A percentile compares a stretch with the other conserved stretches of the same genome.
Conservation (phyloP, 2,797 vertebrate species). For the Leptoclinus maculatus region DNA sequence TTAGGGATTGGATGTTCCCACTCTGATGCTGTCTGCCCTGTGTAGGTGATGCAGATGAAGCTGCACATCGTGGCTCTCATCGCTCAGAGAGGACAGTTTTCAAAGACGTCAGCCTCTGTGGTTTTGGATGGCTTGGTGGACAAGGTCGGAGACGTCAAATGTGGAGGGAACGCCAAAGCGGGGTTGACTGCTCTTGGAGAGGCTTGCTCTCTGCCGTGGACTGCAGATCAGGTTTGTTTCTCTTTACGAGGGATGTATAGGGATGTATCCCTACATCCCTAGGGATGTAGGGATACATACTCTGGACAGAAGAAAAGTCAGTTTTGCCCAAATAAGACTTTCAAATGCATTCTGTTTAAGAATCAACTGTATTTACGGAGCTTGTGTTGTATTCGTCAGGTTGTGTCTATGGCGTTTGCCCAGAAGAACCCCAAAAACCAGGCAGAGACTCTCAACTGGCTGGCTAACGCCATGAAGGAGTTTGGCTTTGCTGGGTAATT, state of each 20-base stretch:
- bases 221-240: conserved; percentile 92
- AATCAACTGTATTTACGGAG: not conserved
- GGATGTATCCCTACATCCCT: no score
- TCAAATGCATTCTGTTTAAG: not conserved
- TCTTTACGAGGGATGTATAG: not conserved
- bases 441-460: conserved; percentile 96
- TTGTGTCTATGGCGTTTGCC: conserved; percentile 93
- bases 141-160: conserved; percentile 96
- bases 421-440: conserved; percentile 99
- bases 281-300: no score
- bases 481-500: conserved; percentile 96
- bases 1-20: fast-evolving
- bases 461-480: conserved; percentile 97
- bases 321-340: not conserved
- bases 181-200: conserved; percentile 94
- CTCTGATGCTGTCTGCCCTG: not conserved
- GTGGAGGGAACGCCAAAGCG: conserved; percentile 94
- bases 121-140: conserved; percentile 96
- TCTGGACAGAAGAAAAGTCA: not conserved
- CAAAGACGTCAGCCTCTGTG: conserved; percentile 93
- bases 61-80: conserved; percentile 92
- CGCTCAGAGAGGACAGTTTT: conserved; percentile 94
- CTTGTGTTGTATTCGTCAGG: conserved; percentile 75
- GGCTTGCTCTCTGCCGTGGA: conserved; percentile 93
- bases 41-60: conserved; percentile 98